A percentile compares a stretch with the other conserved stretches of the same genome.
Evolutionary conservation across 2,888 invertebrate species (phyloP).

Genomic region (Megamerina dolium): DNA sequence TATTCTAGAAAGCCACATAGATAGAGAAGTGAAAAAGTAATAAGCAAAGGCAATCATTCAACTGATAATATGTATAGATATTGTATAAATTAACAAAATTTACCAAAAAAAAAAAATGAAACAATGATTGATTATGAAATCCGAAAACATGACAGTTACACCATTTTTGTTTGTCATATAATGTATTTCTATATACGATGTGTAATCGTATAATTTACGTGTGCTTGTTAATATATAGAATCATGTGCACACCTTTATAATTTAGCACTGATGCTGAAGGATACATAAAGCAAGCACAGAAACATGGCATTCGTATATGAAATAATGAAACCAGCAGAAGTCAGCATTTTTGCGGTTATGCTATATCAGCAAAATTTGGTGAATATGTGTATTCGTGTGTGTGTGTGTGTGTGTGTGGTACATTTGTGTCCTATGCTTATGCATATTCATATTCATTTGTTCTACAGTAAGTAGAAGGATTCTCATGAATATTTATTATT

Average conservation of each 20-base stretch:
- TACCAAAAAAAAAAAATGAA: conserved; percentile 2
- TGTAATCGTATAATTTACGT: neutral
- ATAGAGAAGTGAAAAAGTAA: neutral
- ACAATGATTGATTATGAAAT: conserved; percentile 7
- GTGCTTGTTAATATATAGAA: too few relatives aligned
- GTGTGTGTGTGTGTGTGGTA: too few relatives aligned
- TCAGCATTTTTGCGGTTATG: too few relatives aligned
- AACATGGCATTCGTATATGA: too few relatives aligned
- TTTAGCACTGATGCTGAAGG: too few relatives aligned
- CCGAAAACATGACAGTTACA: conserved; percentile 12
- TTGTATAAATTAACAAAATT: conserved; percentile 6
- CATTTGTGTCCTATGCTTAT: too few relatives aligned
- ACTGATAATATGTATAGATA: neutral
- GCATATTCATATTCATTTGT: neutral
- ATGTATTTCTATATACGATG: neutral
- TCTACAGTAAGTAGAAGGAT: neutral
- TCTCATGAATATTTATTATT: conserved; percentile 7
- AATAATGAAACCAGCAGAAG: too few relatives aligned
- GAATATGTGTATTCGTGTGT: neutral
- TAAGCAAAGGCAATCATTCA: neutral
- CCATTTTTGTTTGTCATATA: conserved; percentile 5
- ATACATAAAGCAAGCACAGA: too few relatives aligned
- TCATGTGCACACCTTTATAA: too few relatives aligned
- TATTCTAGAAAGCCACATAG: too few relatives aligned
- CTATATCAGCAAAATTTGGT: too few relatives aligned